Percentiles rank a stretch among this genome's conserved stretches.
Evolutionary conservation across 2,113 vertebrate species (phyloP).

Genomic region (Neolamprologus longior): DNA sequence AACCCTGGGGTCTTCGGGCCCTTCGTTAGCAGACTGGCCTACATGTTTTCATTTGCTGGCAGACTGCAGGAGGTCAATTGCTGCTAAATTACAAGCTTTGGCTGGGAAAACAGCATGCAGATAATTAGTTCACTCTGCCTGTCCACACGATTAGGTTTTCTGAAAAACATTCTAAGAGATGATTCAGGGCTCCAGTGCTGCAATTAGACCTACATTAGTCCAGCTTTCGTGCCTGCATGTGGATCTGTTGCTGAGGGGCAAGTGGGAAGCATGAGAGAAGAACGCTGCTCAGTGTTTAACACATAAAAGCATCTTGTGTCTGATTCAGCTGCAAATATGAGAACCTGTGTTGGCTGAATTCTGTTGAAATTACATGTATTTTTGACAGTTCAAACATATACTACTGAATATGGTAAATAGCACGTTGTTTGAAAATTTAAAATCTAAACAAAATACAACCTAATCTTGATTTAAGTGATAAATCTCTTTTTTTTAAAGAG

Average conservation of each 20-base stretch:
- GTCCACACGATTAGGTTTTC: constrained; percentile 66
- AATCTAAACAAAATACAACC: not conserved
- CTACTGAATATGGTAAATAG: not conserved
- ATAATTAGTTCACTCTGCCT: constrained; percentile 71
- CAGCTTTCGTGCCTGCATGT: constrained; percentile 4
- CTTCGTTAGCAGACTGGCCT: constrained; percentile 60
- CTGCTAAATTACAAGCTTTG: constrained; percentile 66
- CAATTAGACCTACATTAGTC: constrained; percentile 55
- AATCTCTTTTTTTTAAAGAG: not conserved
- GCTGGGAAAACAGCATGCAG: constrained; percentile 65
- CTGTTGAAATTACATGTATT: not conserved
- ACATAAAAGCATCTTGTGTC: not conserved
- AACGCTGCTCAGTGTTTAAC: not conserved
- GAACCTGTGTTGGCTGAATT: not conserved
- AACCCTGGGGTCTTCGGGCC: constrained; percentile 47
- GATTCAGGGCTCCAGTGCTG: constrained; percentile 44
- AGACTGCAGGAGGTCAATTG: constrained; percentile 72
- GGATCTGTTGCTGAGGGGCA: not conserved
- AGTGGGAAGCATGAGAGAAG: not conserved
- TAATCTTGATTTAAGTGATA: not conserved
- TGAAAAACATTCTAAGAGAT: constrained; percentile 60
- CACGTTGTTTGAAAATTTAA: not conserved
- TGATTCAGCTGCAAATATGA: not conserved
- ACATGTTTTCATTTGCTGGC: constrained; percentile 65
- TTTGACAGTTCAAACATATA: not conserved